These are phyloP conservation scores for Erpornis zantholeuca DNA, from an alignment of 2,113 vertebrate species.

Conservation along the genomic window DNA sequence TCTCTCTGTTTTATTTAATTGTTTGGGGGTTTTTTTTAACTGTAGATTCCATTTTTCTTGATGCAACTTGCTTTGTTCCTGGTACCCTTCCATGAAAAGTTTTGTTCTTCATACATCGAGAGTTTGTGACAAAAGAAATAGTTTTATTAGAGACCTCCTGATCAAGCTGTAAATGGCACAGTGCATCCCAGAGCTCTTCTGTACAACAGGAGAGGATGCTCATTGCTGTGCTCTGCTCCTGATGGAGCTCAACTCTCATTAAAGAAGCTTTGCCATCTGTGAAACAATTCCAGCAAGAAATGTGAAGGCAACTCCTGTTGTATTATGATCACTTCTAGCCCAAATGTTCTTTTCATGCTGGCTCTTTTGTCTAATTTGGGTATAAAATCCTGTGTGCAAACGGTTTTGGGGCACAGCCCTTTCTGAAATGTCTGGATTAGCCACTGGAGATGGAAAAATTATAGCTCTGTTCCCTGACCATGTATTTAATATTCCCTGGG, in stretches of 20 bases:
- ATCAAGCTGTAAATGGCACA: neutral
- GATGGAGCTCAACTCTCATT: neutral
- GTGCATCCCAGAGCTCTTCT: neutral
- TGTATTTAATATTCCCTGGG: neutral
- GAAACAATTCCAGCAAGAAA: neutral
- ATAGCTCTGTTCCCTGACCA: neutral
- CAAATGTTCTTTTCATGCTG: neutral
- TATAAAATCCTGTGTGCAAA: neutral
- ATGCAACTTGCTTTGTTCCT: neutral
- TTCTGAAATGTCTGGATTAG: neutral
- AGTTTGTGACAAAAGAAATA: neutral
- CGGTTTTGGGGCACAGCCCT: neutral
- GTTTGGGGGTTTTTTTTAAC: neutral
- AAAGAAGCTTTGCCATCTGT: conserved; percentile 5
- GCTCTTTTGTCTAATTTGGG: neutral
- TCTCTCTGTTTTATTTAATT: neutral
- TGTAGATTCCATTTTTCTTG: neutral
- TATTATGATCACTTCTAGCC: neutral
- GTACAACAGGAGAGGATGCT: neutral
- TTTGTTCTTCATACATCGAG: neutral
- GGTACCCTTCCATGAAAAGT: neutral
- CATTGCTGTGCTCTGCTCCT: neutral
- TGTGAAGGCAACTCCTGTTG: neutral
- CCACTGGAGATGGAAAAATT: neutral
- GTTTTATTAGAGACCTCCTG: neutral